Evolutionary conservation across 2,113 vertebrate species (phyloP).

Genomic region (Hipposideros armiger): DNA sequence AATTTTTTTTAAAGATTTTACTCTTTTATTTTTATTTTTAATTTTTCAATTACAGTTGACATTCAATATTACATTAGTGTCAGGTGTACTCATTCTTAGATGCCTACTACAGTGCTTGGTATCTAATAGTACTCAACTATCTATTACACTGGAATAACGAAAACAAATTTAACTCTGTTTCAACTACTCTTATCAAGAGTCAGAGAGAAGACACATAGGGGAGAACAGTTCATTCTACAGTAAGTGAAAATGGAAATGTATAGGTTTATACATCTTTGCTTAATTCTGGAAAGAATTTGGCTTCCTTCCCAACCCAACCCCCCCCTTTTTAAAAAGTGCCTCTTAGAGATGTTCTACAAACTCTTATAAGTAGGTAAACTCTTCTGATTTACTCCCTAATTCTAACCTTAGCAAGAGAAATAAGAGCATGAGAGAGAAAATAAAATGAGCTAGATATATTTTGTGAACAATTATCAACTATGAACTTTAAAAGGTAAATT

Average conservation of each 20-base stretch:
- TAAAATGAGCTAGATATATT: conserved; percentile 33
- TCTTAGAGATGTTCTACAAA: neutral
- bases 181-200: neutral
- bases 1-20: too few relatives aligned
- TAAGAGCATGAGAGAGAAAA: neutral
- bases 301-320: neutral
- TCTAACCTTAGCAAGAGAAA: neutral
- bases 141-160: neutral
- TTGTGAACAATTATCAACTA: conserved; percentile 11
- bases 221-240: neutral
- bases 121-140: neutral
- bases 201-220: neutral
- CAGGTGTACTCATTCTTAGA: neutral
- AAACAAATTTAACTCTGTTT: conserved; percentile 48
- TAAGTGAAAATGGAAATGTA: neutral
- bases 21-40: too few relatives aligned
- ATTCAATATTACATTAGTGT: too few relatives aligned
- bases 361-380: neutral
- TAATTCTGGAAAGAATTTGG: neutral
- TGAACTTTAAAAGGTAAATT: conserved; percentile 24
- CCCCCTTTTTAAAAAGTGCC: neutral
- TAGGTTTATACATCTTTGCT: neutral
- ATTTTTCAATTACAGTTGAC: too few relatives aligned
- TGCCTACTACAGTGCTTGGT: neutral
- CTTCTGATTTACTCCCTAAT: neutral